Evolutionary conservation across 2,888 invertebrate species (phyloP), one percentile per base, ranked within the genome.

Genomic region (Torymus texanus): DNA sequence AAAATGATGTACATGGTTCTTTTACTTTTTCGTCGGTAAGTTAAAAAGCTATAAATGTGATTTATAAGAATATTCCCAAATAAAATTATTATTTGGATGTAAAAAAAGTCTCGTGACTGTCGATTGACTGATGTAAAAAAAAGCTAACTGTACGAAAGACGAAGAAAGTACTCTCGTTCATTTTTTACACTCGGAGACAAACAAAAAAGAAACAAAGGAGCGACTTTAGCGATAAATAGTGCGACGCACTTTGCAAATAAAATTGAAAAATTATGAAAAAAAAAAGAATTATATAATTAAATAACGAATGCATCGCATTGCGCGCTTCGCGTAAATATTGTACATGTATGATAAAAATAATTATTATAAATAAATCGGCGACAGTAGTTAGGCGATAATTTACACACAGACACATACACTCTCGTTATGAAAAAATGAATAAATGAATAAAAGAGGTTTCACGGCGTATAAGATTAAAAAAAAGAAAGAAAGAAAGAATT

Each of bases 81-180:
- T 29, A 41, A 16, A 70, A 18, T 18, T 59, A 50, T 70, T 59
- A 73, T 58, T 73, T 61, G 18, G 16, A 29, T 14, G 13, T 62
- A 11, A 70, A 79, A 74, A 79, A 77, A 76, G 66, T 79, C 79
- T 80, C 80, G 80, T 65, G 53, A 77, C 75, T 80, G 80, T 82
- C 73, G 73, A 78, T 67, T 73, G 82, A 82, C 78, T 82, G 82
- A 76, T 78, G 73, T 80, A 78, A 75, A 41, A 82, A 75, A 79
- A 71, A 75, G n/a, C 24, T 70, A 75, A 71, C 65, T 75, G 75
- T 80, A 78, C 75, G 80, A 78, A 80, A 75, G 78, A 74, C 68
- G 75, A 81, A 78, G 80, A 82, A 82, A 82, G 80, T 82, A 82
- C 78, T 82, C 82, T 80, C 75, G 78, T 80, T 82, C 82, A 76